phyloP scores from a whole-genome alignment of 2,888 invertebrate genomes.

The Reticulitermes lucifugus region DNA sequence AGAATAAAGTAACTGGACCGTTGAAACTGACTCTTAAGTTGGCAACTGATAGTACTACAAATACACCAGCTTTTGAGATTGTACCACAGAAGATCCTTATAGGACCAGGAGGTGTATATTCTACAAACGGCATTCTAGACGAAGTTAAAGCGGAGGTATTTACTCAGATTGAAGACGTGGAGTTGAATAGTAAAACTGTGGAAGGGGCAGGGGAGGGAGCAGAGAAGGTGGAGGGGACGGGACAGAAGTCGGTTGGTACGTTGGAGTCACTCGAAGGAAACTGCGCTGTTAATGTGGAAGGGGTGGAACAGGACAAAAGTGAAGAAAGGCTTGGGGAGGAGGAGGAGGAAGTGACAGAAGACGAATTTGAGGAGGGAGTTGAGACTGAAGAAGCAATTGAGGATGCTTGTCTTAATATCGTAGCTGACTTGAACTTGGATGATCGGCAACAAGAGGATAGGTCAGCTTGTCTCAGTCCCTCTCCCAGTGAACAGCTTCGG shows the following conservation, averaged over 20 bases:
- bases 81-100: slow-evolving; percentile 44
- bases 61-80: slow-evolving; percentile 40
- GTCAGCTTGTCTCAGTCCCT: slow-evolving; percentile 38
- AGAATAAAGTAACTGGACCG: neutral
- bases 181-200: slow-evolving; percentile 38
- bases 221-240: slow-evolving; percentile 36
- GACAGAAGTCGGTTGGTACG: slow-evolving; percentile 25
- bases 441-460: slow-evolving; percentile 48
- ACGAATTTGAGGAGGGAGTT: neutral
- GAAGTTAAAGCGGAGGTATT: slow-evolving; percentile 48
- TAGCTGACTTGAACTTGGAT: neutral
- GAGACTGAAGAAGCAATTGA: neutral
- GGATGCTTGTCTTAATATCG: neutral
- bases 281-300: slow-evolving; percentile 44
- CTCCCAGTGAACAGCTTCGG: slow-evolving; percentile 48
- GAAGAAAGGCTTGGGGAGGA: slow-evolving; percentile 56
- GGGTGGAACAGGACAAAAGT: slow-evolving; percentile 57
- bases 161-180: slow-evolving; percentile 35
- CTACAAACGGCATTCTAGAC: slow-evolving; percentile 34
- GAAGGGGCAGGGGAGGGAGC: slow-evolving; percentile 33
- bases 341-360: slow-evolving; percentile 46
- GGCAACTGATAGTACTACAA: neutral
- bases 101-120: slow-evolving; percentile 48
- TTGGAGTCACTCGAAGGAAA: slow-evolving; percentile 4
- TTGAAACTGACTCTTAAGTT: slow-evolving; percentile 49